phyloP scores from a whole-genome alignment of 2,113 vertebrate species.

The Colistium nudipinnis region DNA sequence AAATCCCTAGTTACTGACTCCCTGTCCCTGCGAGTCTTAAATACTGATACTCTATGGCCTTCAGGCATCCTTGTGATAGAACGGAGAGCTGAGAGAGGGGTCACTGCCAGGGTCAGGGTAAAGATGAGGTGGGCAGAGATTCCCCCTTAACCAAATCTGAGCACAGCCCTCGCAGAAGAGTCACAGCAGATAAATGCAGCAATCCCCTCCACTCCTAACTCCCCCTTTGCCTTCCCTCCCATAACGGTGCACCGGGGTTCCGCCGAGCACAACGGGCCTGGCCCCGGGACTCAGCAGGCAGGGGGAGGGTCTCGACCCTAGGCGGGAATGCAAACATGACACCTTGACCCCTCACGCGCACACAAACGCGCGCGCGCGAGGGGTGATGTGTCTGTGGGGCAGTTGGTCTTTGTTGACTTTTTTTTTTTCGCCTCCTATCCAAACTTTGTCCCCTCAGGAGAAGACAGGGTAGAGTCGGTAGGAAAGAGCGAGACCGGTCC shows the following conservation, averaged over 20 bases:
- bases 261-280: constrained; percentile 58
- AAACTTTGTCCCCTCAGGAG: constrained; percentile 75
- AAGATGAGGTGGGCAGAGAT: constrained; percentile 77
- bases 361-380: constrained; percentile 50
- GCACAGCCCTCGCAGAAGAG: constrained; percentile 46
- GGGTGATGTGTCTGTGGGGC: constrained; percentile 84
- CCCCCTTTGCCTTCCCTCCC: constrained; percentile 3
- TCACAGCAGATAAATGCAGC: constrained; percentile 61
- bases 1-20: constrained; percentile 21
- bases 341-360: constrained; percentile 70
- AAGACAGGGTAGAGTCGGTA: constrained; percentile 51
- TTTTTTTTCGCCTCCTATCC: constrained; percentile 63
- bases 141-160: constrained; percentile 69
- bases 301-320: constrained; percentile 71
- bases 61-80: constrained; percentile 68
- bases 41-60: constrained; percentile 57
- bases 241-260: constrained; percentile 33
- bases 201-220: constrained; percentile 29
- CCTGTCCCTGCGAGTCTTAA: constrained; percentile 53
- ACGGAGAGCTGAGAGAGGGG: constrained; percentile 63
- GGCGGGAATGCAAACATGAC: constrained; percentile 80
- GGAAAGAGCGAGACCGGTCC: constrained; percentile 58
- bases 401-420: constrained; percentile 77
- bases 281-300: constrained; percentile 73
- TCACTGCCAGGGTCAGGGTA: constrained; percentile 76